Evolutionary conservation across 2,888 invertebrate genomes (phyloP).

Genomic region (Leptopilina drosophilae): DNA sequence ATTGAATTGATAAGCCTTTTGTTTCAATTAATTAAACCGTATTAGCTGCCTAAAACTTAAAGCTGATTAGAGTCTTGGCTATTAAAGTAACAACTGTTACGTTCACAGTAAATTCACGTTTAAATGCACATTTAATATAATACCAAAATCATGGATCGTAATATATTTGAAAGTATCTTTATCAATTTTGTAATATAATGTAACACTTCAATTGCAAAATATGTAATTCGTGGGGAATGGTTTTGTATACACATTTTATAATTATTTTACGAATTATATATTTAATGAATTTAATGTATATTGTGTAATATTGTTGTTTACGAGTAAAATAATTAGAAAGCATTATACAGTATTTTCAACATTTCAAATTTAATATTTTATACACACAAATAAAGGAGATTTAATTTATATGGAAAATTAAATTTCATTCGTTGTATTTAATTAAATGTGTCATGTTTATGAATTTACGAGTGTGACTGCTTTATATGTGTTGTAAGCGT

Average conservation of each 20-base stretch:
- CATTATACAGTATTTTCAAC: not conserved
- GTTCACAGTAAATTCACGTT: slow-evolving; percentile 19
- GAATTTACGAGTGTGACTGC: not conserved
- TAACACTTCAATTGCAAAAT: not conserved
- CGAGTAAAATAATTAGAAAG: not conserved
- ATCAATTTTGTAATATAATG: not conserved
- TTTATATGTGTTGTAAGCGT: not conserved
- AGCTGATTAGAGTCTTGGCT: slow-evolving; percentile 18
- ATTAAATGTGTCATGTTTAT: slow-evolving; percentile 1
- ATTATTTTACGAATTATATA: not conserved
- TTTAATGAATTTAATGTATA: not conserved
- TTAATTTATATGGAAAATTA: not conserved
- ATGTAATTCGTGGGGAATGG: not conserved
- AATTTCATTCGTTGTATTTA: not conserved
- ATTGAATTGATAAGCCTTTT: too few relatives aligned
- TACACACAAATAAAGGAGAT: not conserved
- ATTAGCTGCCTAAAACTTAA: slow-evolving; percentile 2
- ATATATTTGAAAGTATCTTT: not conserved
- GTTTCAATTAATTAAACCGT: not conserved
- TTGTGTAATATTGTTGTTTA: not conserved
- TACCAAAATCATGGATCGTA: not conserved
- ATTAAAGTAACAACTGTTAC: slow-evolving; percentile 32
- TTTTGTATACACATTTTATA: not conserved
- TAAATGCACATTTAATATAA: not conserved
- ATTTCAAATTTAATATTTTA: not conserved